phyloP scores from a whole-genome alignment of 2,113 vertebrate species.

The Lota lota region DNA sequence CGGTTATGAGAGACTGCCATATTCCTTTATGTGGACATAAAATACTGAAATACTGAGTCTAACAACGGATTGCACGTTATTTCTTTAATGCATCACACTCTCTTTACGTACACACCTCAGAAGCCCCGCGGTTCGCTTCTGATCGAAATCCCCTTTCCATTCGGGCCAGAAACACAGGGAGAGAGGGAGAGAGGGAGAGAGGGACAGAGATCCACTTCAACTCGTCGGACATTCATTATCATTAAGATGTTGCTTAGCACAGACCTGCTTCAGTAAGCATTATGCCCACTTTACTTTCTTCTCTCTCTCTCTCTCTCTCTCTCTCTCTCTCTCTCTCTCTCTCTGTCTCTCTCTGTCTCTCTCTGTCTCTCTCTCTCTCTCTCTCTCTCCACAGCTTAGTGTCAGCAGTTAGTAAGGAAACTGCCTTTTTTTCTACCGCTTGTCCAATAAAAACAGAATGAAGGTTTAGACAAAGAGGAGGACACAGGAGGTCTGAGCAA shows the following conservation, averaged over 20 bases:
- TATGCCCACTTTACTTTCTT: constrained; percentile 36
- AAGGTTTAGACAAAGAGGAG: too few species aligned
- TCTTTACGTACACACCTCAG: constrained; percentile 9
- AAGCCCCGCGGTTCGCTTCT: too few species aligned
- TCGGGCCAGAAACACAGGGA: constrained; percentile 13
- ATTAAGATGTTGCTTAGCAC: constrained; percentile 54
- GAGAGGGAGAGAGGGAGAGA: background rate
- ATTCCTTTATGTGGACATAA: background rate
- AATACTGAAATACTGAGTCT: background rate
- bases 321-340: constrained; percentile 5
- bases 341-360: constrained; percentile 25
- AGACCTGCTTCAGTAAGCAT: constrained; percentile 55
- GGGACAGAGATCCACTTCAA: background rate
- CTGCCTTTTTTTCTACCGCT: constrained; percentile 37
- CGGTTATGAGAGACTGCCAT: background rate
- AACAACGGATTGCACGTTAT: constrained; percentile 9
- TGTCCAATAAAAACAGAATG: constrained; percentile 30
- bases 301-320: constrained; percentile 11
- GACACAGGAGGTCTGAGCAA: too few species aligned
- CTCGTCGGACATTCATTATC: constrained; percentile 60
- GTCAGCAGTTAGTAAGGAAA: constrained; percentile 51
- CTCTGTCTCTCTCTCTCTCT: background rate
- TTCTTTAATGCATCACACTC: constrained; percentile 14
- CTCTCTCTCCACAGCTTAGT: constrained; percentile 16
- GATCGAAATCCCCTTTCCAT: background rate